These are phyloP conservation scores for Aurelia sp. DNA, from an alignment of 30 jellyfish, hydroid and myxozoan genomes.

Conservation along the genomic window DNA sequence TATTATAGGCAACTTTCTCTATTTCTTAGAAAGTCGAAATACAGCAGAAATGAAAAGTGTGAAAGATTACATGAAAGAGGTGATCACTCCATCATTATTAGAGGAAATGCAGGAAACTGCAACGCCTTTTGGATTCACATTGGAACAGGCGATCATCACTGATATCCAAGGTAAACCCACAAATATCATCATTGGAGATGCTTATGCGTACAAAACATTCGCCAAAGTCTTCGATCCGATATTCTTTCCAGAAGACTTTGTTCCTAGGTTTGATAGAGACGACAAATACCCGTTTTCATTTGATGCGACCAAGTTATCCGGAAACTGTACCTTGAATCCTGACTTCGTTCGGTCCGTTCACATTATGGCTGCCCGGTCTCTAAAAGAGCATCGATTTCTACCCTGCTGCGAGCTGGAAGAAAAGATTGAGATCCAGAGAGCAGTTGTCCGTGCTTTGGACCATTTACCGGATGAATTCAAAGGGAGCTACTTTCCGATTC, in stretches of 20 bases:
- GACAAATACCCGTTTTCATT: constrained; percentile 35
- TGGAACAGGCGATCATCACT: constrained; percentile 8
- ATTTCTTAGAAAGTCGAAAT: too few relatives aligned
- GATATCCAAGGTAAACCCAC: constrained; percentile 1
- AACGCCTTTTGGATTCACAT: constrained; percentile 41
- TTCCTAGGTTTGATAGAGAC: background rate
- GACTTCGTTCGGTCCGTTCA: constrained; percentile 43
- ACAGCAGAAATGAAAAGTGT: background rate
- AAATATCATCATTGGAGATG: constrained; percentile 52
- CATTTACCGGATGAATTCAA: constrained; percentile 12
- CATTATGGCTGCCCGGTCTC: constrained; percentile 36
- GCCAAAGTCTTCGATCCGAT: constrained; percentile 31
- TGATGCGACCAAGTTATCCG: constrained; percentile 16
- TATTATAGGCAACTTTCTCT: too few relatives aligned
- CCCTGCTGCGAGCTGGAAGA: constrained; percentile 18
- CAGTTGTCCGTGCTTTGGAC: constrained; percentile 5
- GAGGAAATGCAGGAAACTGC: background rate
- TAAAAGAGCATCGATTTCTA: constrained; percentile 34
- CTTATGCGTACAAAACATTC: constrained; percentile 17
- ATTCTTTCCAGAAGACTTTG: background rate
- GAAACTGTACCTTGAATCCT: background rate
- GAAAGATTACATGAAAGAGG: background rate
- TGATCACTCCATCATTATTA: background rate
- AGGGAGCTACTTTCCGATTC: constrained; percentile 28
- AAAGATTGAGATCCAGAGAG: constrained; percentile 8